phyloP scores from a whole-genome alignment of 2,888 invertebrate genomes.

The Parnassius smintheus region DNA sequence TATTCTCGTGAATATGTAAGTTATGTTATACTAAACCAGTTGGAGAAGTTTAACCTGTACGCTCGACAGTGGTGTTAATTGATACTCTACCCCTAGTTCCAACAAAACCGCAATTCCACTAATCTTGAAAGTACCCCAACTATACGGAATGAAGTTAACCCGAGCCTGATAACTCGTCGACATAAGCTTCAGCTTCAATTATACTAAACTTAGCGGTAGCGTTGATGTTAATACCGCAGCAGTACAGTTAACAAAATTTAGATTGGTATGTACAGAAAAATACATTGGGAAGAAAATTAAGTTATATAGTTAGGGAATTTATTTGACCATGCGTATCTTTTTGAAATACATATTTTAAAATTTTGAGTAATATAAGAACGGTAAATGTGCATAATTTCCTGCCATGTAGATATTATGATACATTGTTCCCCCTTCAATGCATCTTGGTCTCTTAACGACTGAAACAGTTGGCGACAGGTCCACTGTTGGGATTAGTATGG shows the following conservation, averaged over 20 bases:
- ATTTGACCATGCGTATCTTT: no score
- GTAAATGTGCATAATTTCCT: no score
- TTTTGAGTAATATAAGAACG: no score
- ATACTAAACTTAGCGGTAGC: conserved; percentile 36
- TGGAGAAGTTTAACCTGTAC: not conserved
- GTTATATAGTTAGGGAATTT: no score
- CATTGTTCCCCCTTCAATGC: no score
- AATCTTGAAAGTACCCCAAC: conserved; percentile 25
- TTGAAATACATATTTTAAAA: no score
- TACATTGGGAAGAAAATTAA: no score
- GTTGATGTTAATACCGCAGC: not conserved
- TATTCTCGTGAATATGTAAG: not conserved
- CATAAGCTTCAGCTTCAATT: conserved; percentile 35
- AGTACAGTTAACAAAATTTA: not conserved
- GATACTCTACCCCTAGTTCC: not conserved
- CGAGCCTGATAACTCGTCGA: conserved; percentile 19
- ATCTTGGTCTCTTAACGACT: no score
- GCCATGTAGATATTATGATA: no score
- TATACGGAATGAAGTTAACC: conserved; percentile 33
- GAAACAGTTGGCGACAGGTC: no score
- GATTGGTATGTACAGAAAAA: not conserved
- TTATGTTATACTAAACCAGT: conserved; percentile 6
- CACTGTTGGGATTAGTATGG: no score
- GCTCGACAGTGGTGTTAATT: not conserved
- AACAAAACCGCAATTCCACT: conserved; percentile 5